Conservation (phyloP, 2,797 vertebrate genomes). For the Danio jaintianensis region DNA sequence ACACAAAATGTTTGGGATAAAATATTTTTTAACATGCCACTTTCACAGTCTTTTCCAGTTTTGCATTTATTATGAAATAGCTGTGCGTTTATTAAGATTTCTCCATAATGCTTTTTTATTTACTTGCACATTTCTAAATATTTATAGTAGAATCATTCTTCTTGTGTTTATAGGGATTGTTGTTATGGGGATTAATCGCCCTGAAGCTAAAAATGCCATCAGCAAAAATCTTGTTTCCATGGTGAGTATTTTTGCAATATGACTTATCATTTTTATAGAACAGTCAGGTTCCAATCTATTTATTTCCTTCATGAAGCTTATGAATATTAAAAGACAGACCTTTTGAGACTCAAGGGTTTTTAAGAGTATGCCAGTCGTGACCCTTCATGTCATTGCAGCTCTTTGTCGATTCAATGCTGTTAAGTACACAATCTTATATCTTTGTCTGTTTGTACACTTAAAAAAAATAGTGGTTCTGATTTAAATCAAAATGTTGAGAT, state of each 20-base stretch:
- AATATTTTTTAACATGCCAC: background rate
- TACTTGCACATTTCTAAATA: background rate
- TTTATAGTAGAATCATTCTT: background rate
- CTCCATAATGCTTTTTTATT: background rate
- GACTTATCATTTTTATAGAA: background rate
- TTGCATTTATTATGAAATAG: background rate
- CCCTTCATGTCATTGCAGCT: too few species aligned
- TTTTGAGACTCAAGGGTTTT: too few species aligned
- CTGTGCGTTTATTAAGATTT: background rate
- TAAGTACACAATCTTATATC: too few species aligned
- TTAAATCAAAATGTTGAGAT: too few species aligned
- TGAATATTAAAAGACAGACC: too few species aligned
- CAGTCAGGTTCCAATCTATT: too few species aligned
- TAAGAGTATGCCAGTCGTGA: too few species aligned
- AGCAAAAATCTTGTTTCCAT: constrained; percentile 92
- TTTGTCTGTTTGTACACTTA: too few species aligned
- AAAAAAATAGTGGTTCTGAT: too few species aligned
- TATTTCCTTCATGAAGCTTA: too few species aligned
- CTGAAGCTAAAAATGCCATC: constrained; percentile 94
- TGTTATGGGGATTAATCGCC: constrained; percentile 93
- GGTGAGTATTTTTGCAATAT: constrained; percentile 78
- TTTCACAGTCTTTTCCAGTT: too few species aligned
- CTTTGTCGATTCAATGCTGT: too few species aligned
- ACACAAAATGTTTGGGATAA: background rate
- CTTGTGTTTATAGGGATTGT: constrained; percentile 86